Base-by-base conservation (phyloP, 2,797 vertebrate species). In the Microhierax caerulescens region DNA sequence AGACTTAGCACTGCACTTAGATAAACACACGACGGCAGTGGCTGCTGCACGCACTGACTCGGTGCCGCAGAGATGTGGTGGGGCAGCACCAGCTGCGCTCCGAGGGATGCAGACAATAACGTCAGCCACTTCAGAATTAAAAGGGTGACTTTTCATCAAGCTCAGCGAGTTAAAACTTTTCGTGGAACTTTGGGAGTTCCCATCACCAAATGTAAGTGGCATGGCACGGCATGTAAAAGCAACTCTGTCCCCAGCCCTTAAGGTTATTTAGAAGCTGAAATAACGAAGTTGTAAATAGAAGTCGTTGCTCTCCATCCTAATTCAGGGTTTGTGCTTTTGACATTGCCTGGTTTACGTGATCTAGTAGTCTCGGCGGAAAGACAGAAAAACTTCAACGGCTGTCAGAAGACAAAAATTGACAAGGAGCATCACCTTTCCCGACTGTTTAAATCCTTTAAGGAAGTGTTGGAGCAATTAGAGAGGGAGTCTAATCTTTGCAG, bases 401-500 rank as follows among this genome's bases (percentile, higher is more conserved):
- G 96, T 96, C 96, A 97, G 95, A 97, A 97, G 97, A 95, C 97
- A 96, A 98, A 98, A 97, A 95, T 23, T 97, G 97, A 98, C 97
- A 97, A 83, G 96, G 92, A 97, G 92, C 84, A 28, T 95, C 97
- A 98, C 98, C 98, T 97, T 98, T 98, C 97, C 98, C 47, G 98
- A 97, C 98, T 98, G 97, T 95, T 98, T 97, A 98, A 98, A 98
- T 97, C 97, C 98, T 98, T 98, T 97, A 98, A 98, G 97, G 97
- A 98, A 98, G 97, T 97, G 96, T 90, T 91, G 84, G 96, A 98
- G 98, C 98, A 98, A 98, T 98, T 98, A 98, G 98, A 98, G 98
- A 97, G 98, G 98, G 98, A 99, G 98, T 98, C 98, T 99, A 99
- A 99, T 99, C 99, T 99, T 98, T 98, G 98, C 99, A 98, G 99